Evolutionary conservation across 2,888 invertebrate species (phyloP).

Genomic region (Fissipunctia ypsillon): DNA sequence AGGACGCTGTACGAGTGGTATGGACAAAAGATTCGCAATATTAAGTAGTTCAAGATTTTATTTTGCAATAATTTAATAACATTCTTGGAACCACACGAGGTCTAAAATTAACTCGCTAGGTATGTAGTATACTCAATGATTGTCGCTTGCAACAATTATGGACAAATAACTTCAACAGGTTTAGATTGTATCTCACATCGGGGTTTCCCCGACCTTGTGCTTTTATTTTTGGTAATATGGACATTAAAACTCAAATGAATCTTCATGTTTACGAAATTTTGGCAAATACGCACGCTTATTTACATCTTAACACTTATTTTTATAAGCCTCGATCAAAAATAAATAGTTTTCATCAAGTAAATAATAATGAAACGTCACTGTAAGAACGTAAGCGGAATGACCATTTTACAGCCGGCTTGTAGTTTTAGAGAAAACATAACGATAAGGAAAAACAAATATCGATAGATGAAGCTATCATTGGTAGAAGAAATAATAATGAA

Average conservation of each 20-base stretch:
- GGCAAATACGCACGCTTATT: conserved; percentile 18
- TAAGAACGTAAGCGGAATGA: conserved; percentile 43
- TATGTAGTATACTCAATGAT: conserved; percentile 18
- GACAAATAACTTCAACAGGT: conserved; percentile 52
- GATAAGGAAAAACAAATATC: conserved; percentile 50
- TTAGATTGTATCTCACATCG: conserved; percentile 58
- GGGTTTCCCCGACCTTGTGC: conserved; percentile 73
- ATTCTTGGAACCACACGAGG: conserved; percentile 45
- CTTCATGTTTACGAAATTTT: conserved; percentile 49
- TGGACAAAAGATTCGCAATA: conserved; percentile 24
- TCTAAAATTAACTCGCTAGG: conserved; percentile 33
- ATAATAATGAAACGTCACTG: conserved; percentile 40
- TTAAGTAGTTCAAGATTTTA: conserved; percentile 42
- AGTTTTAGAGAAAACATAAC: conserved; percentile 33
- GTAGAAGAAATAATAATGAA: conserved; percentile 35
- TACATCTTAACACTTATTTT: conserved; percentile 41
- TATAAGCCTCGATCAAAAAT: conserved; percentile 34
- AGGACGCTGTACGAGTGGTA: neutral
- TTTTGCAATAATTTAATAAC: conserved; percentile 41
- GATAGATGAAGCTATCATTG: conserved; percentile 47
- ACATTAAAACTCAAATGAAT: conserved; percentile 42
- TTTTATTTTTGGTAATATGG: conserved; percentile 52
- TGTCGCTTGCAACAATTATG: conserved; percentile 34
- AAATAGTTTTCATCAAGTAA: conserved; percentile 40
- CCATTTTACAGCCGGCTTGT: conserved; percentile 26